phyloP scores from a whole-genome alignment of 2,797 vertebrate species.

The Ambastaia sidthimunki region DNA sequence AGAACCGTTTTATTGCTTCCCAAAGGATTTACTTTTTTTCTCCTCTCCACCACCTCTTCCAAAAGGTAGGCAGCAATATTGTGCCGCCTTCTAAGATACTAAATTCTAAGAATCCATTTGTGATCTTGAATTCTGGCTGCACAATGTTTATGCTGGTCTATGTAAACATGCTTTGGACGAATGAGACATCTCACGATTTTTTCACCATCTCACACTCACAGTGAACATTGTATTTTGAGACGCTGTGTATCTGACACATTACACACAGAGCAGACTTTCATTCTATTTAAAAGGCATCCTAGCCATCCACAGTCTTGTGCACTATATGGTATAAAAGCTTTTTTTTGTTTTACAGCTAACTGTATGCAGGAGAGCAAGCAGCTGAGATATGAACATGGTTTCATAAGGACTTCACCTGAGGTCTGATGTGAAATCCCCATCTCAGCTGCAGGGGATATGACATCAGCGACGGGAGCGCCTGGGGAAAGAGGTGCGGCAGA shows the following conservation, averaged over 20 bases:
- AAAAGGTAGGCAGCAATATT: not conserved
- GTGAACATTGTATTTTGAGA: not conserved
- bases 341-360: conserved; percentile 26
- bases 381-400: conserved; percentile 34
- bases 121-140: not conserved
- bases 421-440: conserved; percentile 55
- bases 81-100: not conserved
- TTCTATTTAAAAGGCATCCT: conserved; percentile 23
- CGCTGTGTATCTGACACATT: conserved; percentile 6
- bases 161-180: not conserved
- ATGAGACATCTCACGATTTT: not conserved
- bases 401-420: conserved; percentile 54
- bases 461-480: conserved; percentile 48
- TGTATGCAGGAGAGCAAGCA: conserved; percentile 25
- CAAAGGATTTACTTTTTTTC: conserved; percentile 2
- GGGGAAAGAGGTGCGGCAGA: conserved; percentile 45
- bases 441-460: conserved; percentile 60
- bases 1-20: conserved; percentile 49
- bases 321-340: conserved; percentile 13
- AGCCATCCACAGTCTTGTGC: conserved; percentile 10
- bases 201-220: not conserved
- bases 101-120: not conserved
- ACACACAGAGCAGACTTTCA: not conserved
- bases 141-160: not conserved
- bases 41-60: not conserved